Base-by-base conservation (phyloP, 2,888 invertebrate genomes). In the Sthenelais limicola region DNA sequence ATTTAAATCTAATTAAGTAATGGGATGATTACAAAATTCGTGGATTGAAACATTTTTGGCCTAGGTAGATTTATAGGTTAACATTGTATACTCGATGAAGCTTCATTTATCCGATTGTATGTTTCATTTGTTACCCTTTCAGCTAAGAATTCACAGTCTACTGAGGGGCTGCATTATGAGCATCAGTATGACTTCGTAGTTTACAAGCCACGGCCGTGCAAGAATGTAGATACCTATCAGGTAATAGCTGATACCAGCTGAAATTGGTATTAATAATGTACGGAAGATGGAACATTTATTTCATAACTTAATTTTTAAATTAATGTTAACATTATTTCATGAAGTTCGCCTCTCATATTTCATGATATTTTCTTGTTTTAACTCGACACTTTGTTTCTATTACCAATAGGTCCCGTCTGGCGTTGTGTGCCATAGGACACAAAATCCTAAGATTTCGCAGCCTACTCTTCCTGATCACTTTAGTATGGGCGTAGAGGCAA, bases 171-270 rank as follows among this genome's bases (percentile, higher is more conserved):
- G 9, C 15, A 48, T 21, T 26, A 48, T 21, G 30, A 67, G 18
- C 67, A 67, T n/a, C 47, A 48, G 28, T 67, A 67, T 28, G 67
- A 67, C 48, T 67, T 67, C 21, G 67, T 67, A 12, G 32, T 43
- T 3, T 67, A 67, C 67, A 47, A n/a, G 28, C 67, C 67, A 15
- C 47, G 67, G 1, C 47, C 48, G 15, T 48, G 26, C 48, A 26
- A 3, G 1, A 48, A 67, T 43, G 43, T 43, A 18, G 43, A 43
- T 43, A 18, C 43, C 43, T 43, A 43, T 43, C 43, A 43, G 18
- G 43, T 43, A 43, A 12, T 43, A 43, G 12, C 9, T 43, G 43
- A 9, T 43, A 43, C 47, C 47, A 43, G 47, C 12, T 43, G 12
- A 12, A 12, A 43, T n/a, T 15, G 12, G 47, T 12, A n/a, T 52